Evolutionary conservation across 2,888 invertebrate genomes (phyloP).

Genomic region (Dolomedes plantarius): DNA sequence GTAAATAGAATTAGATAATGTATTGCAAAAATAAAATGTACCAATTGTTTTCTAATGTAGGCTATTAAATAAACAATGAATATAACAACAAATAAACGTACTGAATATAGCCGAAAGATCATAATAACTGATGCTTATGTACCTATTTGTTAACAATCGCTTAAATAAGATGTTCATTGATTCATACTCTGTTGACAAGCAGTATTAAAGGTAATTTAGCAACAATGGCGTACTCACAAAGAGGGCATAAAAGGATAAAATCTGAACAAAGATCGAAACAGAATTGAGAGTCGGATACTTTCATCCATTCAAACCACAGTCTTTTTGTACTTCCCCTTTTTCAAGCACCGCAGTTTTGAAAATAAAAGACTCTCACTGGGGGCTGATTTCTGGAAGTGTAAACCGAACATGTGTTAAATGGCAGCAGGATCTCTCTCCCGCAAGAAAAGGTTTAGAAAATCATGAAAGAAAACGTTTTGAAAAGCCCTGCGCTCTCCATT

Average conservation of each 20-base stretch:
- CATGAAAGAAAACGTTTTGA: neutral
- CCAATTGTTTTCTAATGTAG: too few relatives aligned
- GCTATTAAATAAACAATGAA: too few relatives aligned
- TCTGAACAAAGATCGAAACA: conserved; percentile 1
- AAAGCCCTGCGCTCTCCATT: neutral
- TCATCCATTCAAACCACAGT: conserved; percentile 6
- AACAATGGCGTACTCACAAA: neutral
- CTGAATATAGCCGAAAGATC: too few relatives aligned
- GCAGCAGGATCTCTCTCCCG: neutral
- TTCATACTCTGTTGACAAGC: neutral
- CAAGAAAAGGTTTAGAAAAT: neutral
- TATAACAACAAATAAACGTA: too few relatives aligned
- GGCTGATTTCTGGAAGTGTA: conserved; percentile 11
- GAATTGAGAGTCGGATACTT: conserved; percentile 1
- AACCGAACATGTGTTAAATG: conserved; percentile 1
- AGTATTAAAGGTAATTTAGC: conserved; percentile 3
- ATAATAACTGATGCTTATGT: too few relatives aligned
- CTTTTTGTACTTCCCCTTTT: conserved; percentile 3
- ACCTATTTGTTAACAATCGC: too few relatives aligned
- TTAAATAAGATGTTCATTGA: neutral
- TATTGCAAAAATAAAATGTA: too few relatives aligned
- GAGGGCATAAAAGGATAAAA: neutral
- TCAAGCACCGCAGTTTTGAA: conserved; percentile 2
- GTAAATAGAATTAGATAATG: too few relatives aligned
- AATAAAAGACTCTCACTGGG: conserved; percentile 11